phyloP scores from a whole-genome alignment of 1,140 invertebrate genomes.

The Asbolus verrucosus region DNA sequence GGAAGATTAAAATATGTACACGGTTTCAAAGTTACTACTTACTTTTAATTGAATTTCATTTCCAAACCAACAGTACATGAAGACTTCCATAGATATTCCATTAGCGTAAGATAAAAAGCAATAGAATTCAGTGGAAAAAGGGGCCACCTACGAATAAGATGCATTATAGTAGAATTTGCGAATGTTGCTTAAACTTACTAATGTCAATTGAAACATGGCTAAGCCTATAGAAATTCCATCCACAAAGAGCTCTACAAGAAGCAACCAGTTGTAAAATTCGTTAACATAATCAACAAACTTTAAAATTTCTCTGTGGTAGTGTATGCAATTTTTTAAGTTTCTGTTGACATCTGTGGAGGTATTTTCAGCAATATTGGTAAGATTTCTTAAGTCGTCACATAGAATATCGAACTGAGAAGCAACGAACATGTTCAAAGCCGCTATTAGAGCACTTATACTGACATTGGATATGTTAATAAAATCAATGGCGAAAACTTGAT shows the following conservation, averaged over 20 bases:
- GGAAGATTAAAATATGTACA: too few relatives aligned
- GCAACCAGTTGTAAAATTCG: neutral
- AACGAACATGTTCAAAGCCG: neutral
- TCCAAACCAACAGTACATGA: constrained; percentile 20
- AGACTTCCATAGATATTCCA: neutral
- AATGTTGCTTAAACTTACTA: too few relatives aligned
- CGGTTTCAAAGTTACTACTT: neutral
- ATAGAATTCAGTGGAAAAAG: constrained; percentile 4
- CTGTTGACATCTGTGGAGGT: neutral
- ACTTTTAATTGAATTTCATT: constrained; percentile 7
- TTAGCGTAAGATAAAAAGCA: neutral
- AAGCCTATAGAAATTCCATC: neutral
- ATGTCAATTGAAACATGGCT: neutral
- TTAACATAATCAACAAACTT: neutral
- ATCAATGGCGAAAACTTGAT: neutral
- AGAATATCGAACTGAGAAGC: neutral
- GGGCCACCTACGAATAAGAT: neutral
- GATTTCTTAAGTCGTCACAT: neutral
- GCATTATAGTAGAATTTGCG: neutral
- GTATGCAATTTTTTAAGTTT: neutral
- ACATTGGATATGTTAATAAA: neutral
- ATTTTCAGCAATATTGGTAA: neutral
- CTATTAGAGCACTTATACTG: neutral
- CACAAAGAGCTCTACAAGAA: neutral
- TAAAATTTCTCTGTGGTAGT: neutral